Conservation (phyloP, 1,140 invertebrate species). For the Cyphomyrmex costatus region DNA sequence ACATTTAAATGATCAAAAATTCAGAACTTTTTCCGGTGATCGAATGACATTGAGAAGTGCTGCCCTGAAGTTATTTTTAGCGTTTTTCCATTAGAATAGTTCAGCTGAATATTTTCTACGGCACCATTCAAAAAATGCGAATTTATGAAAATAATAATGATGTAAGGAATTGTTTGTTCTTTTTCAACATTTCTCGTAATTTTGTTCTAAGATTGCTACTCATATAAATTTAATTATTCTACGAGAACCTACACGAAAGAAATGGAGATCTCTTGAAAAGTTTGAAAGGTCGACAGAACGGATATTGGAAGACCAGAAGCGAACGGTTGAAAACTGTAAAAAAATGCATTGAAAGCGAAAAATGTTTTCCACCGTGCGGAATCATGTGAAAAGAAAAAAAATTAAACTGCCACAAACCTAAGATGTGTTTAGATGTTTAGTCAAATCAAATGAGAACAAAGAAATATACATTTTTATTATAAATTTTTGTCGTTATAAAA, state of each 20-base stretch:
- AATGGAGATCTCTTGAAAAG: conserved; percentile 40
- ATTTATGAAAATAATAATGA: conserved; percentile 30
- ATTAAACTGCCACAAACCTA: conserved; percentile 47
- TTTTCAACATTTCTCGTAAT: conserved; percentile 20
- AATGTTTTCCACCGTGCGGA: conserved; percentile 11
- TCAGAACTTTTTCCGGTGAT: neutral
- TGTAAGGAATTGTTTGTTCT: neutral
- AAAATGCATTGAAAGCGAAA: conserved; percentile 57
- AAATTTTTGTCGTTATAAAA: conserved; percentile 2
- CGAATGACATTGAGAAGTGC: neutral
- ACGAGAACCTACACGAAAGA: neutral
- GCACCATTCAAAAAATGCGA: neutral
- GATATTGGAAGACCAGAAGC: conserved; percentile 52
- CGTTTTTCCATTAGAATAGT: neutral
- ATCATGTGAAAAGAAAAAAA: conserved; percentile 14
- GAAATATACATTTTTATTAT: neutral
- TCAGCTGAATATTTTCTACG: neutral
- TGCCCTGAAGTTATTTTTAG: conserved; percentile 3
- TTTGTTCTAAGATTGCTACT: neutral
- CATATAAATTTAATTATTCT: conserved; percentile 45
- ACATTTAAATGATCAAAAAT: conserved; percentile 25
- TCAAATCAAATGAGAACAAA: conserved; percentile 1
- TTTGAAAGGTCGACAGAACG: conserved; percentile 53
- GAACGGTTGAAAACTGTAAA: conserved; percentile 37
- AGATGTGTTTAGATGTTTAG: neutral